Evolutionary conservation across 2,113 vertebrate species (phyloP), one percentile per base, ranked within the genome.

Genomic region (Megaceryle torquata): DNA sequence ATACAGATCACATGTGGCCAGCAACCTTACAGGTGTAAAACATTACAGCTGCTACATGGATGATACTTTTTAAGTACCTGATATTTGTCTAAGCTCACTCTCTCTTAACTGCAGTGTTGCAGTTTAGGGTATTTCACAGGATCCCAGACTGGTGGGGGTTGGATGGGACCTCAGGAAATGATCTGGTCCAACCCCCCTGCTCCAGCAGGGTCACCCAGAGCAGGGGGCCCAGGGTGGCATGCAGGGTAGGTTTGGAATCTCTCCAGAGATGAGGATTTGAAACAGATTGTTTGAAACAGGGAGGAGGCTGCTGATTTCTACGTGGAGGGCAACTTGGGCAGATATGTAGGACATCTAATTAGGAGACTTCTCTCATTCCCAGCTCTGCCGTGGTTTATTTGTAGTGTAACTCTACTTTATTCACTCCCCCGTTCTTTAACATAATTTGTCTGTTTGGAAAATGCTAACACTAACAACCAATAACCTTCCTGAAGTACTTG

Each of bases 1-100:
- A 9, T 82, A 19, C 0, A 2, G 67, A 26, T 86, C 4, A 0
- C 26, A 14, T 28, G 64, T 41, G 76, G 56, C n/a, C 61, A 88
- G 35, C 39, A 67, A 10, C 43, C 16, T 76, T 75, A n/a, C 7
- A 74, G 59, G 33, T 29, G 19, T 63, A 56, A 74, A 90, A 22
- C 1, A 1, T 74, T 35, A 35, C 0, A 2, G 53, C 60, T 91
- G 33, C 64, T 71, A 5, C n/a, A 29, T 43, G 57, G 31, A 44
- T 48, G 11, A 1, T 63, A 3, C 19, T 72, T 77, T 79, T 56
- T 43, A 77, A 69, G 37, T 2, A 0, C 1, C 0, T 72, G 6
- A 1, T 59, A 18, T 22, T 90, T 88, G 46, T 64, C 51, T 83
- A 76, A 90, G 60, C 46, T 60, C 15, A 2, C 41, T 63, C 3